Conservation (phyloP, 2,113 vertebrate species). For the Forbesichthys papilliferus region DNA sequence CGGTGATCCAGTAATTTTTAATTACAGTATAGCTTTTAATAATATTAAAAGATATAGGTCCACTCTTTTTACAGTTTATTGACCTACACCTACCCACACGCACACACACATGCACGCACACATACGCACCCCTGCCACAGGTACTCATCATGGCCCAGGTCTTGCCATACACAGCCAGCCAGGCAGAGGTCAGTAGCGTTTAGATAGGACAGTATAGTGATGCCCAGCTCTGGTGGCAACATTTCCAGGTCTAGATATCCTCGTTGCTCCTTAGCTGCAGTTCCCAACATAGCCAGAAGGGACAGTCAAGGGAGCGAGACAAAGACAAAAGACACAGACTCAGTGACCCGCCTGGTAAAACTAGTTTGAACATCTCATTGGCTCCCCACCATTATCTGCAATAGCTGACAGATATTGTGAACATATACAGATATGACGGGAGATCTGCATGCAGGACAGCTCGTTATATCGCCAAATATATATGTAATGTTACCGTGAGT, state of each 20-base stretch:
- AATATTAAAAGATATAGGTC: too few relatives aligned
- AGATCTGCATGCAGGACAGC: too few relatives aligned
- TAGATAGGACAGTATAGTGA: conserved; percentile 97
- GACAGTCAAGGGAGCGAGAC: neutral
- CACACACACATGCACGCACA: neutral
- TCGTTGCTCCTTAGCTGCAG: conserved; percentile 81
- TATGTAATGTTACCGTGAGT: too few relatives aligned
- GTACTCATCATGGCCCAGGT: conserved; percentile 93
- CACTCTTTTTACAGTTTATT: too few relatives aligned
- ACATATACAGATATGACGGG: too few relatives aligned
- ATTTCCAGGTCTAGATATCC: conserved; percentile 96
- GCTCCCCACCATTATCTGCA: neutral
- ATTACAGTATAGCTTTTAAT: too few relatives aligned
- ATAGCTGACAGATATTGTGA: too few relatives aligned
- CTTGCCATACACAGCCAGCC: conserved; percentile 97
- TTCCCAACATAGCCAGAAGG: neutral
- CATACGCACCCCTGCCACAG: conserved; percentile 95
- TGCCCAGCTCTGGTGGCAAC: conserved; percentile 94
- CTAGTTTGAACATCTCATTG: neutral
- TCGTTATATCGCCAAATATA: too few relatives aligned
- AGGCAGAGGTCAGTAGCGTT: conserved; percentile 98
- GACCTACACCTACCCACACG: neutral
- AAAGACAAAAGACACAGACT: neutral
- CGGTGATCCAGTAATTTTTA: too few relatives aligned
- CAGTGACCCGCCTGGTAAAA: neutral